A percentile compares a stretch with the other conserved stretches of the same genome.
phyloP scores from a whole-genome alignment of 1,140 invertebrate genomes.

The Eueides isabella region DNA sequence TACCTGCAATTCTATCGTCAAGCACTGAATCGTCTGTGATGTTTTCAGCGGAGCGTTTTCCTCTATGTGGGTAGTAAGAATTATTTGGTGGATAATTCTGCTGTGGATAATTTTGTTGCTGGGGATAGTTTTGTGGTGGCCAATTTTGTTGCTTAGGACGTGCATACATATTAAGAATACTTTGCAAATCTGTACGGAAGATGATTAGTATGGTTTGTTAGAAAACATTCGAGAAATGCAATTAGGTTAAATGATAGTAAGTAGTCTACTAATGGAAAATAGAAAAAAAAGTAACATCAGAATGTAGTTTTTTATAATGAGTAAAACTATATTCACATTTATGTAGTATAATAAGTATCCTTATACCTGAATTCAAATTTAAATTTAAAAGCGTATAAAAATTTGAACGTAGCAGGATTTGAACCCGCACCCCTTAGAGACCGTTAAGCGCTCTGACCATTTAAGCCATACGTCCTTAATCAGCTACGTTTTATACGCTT shows the following conservation, averaged over 20 bases:
- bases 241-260: background rate
- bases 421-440: too few relatives aligned
- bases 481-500: too few relatives aligned
- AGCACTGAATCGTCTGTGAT: conserved; percentile 44
- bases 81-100: conserved; percentile 13
- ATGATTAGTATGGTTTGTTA: background rate
- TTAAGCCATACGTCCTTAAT: too few relatives aligned
- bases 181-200: conserved; percentile 41
- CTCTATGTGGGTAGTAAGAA: conserved; percentile 21
- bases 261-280: background rate
- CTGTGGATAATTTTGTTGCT: conserved; percentile 11
- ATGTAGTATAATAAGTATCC: too few relatives aligned
- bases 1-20: conserved; percentile 64
- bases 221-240: background rate
- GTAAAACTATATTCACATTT: too few relatives aligned
- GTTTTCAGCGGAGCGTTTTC: conserved; percentile 34
- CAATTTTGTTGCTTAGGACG: conserved; percentile 25
- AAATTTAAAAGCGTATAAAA: too few relatives aligned
- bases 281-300: background rate
- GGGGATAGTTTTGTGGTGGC: conserved; percentile 11
- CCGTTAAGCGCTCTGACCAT: too few relatives aligned
- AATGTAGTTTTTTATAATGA: too few relatives aligned
- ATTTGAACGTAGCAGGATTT: too few relatives aligned
- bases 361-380: too few relatives aligned
- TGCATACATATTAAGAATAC: conserved; percentile 38